Evolutionary conservation across 2,113 vertebrate genomes (phyloP).

Genomic region (Anser cygnoides): DNA sequence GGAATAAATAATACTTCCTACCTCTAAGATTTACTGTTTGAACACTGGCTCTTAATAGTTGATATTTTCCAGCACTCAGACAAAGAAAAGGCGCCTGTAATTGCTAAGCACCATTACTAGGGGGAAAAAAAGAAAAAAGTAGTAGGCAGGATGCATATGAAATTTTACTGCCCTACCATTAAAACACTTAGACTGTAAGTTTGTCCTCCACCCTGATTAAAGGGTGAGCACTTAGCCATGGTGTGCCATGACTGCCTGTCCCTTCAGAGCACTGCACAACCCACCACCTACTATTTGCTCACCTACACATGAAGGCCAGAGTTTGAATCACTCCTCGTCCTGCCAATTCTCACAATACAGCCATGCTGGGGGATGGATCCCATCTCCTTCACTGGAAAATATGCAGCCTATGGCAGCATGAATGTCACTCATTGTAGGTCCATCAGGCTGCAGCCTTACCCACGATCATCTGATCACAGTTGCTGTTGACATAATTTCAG

Average conservation of each 20-base stretch:
- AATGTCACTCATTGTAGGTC: neutral
- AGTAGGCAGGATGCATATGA: neutral
- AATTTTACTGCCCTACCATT: neutral
- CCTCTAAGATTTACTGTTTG: neutral
- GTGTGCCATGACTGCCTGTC: neutral
- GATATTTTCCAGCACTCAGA: neutral
- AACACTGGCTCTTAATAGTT: neutral
- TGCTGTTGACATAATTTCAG: neutral
- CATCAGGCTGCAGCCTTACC: rapidly evolving
- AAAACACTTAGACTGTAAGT: neutral
- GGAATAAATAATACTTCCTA: neutral
- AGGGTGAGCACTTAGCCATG: neutral
- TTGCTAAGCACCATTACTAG: neutral
- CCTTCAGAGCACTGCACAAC: neutral
- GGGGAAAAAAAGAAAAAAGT: neutral
- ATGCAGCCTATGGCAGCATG: neutral
- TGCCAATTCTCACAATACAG: neutral
- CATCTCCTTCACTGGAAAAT: neutral
- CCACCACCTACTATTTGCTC: rapidly evolving
- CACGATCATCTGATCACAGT: neutral
- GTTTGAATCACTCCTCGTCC: neutral
- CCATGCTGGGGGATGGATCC: neutral
- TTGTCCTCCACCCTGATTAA: neutral
- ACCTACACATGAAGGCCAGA: neutral
- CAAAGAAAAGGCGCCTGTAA: neutral